Evolutionary conservation across 2,113 vertebrate genomes (phyloP), one percentile per base, ranked within the genome.

Genomic region (Alectura lathami): DNA sequence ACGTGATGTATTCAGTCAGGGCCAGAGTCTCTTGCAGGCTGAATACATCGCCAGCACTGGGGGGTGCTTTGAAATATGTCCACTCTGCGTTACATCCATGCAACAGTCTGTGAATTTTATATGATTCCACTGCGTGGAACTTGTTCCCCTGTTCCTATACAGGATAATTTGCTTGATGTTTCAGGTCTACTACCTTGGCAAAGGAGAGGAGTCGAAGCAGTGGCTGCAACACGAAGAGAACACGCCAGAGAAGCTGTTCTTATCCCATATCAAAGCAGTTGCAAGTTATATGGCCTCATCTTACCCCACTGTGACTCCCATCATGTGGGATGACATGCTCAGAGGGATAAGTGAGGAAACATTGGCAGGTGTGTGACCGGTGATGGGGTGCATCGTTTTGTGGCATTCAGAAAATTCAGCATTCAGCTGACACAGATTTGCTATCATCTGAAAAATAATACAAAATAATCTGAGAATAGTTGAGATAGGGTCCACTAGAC

Each of bases 301-400:
- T 1, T 98, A 98, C 95, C 98, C 99, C 5, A 27, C 69, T 18
- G 97, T 98, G 42, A 98, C 66, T 2, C 96, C 99, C 48, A 95
- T 99, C 10, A 97, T 99, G 97, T 99, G 99, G 99, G 99, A 99
- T 9, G 99, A 99, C 89, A 99, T 99, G 99, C 98, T 99, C 67
- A 98, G 99, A 75, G 97, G 91, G 34, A 98, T 99, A 69, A 98
- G 96, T 24, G 96, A 96, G 72, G 97, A 98, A 45, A 97, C 96
- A 0, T 94, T 99, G 42, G 96, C 98, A 98, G 99, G 99, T 99
- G 68, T 45, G 91, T 95, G 86, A 56, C 3, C 67, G 21, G 0
- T 3, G 5, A 9, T 7, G 54, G 81, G 27, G 5, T 20, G 45
- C 79, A 43, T 62, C 62, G 2, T 34, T 48, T 38, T 45, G 26